Conservation (phyloP, 2,888 invertebrate genomes). For the Cryptocephalus moraei region DNA sequence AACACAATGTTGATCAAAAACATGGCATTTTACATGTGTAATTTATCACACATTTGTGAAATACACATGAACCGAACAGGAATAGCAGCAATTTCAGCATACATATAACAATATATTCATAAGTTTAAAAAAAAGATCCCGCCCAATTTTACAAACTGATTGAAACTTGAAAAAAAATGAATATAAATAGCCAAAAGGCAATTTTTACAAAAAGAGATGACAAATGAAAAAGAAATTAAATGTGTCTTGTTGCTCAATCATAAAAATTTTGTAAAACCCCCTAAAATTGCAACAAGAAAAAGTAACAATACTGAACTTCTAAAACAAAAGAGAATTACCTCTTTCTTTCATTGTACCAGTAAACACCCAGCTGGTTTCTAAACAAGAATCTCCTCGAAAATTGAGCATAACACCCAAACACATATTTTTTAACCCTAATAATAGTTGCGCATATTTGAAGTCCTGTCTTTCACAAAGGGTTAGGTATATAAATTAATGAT, state of each 20-base stretch:
- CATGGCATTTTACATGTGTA: too few species aligned
- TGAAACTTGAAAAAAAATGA: constrained; percentile 5
- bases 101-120: constrained; percentile 19
- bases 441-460: constrained; percentile 5
- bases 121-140: constrained; percentile 20
- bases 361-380: too few species aligned
- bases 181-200: background rate
- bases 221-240: background rate
- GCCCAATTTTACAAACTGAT: constrained; percentile 17
- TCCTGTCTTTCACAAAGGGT: constrained; percentile 5
- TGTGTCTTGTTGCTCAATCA: background rate
- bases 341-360: background rate
- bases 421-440: too few species aligned
- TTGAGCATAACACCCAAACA: too few species aligned
- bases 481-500: too few species aligned
- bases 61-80: constrained; percentile 18
- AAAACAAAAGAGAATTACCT: constrained; percentile 1
- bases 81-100: constrained; percentile 20
- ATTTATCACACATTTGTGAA: too few species aligned
- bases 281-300: constrained; percentile 15
- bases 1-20: too few species aligned
- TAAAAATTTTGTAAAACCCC: constrained; percentile 20
- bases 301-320: constrained; percentile 4
- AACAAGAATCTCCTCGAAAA: too few species aligned
- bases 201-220: too few species aligned